phyloP scores from a whole-genome alignment of 2,888 invertebrate genomes.

The Dione juno region DNA sequence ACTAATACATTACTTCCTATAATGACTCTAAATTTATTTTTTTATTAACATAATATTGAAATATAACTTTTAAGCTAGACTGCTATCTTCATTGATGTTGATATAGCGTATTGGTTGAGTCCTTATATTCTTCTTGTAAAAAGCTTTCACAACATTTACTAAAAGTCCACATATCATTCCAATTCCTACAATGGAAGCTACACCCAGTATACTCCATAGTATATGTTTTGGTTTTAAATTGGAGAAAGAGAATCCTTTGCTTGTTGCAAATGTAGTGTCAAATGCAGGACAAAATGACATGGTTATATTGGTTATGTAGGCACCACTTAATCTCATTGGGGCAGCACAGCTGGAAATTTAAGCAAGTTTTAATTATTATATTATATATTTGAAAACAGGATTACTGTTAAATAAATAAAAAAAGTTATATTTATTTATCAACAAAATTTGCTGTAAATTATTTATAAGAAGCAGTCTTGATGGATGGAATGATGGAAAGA shows the following conservation, averaged over 20 bases:
- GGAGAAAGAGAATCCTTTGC: constrained; percentile 60
- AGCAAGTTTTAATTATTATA: no score
- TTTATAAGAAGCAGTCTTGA: no score
- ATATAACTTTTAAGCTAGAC: constrained; percentile 61
- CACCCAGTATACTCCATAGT: constrained; percentile 75
- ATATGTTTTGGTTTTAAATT: constrained; percentile 73
- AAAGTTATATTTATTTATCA: neutral
- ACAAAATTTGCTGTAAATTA: neutral
- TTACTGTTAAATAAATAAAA: neutral
- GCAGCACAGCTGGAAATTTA: constrained; percentile 61
- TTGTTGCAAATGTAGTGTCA: constrained; percentile 62
- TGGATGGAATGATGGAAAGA: neutral
- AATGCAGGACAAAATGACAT: constrained; percentile 70
- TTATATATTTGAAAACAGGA: neutral
- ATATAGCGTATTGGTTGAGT: constrained; percentile 71
- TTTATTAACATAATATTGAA: constrained; percentile 34
- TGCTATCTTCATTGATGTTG: constrained; percentile 66
- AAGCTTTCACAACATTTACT: constrained; percentile 64
- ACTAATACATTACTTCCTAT: constrained; percentile 36
- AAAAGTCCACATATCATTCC: constrained; percentile 73
- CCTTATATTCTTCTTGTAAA: constrained; percentile 67
- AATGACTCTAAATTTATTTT: constrained; percentile 29
- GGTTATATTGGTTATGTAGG: constrained; percentile 71
- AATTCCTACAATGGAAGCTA: constrained; percentile 64
- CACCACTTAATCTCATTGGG: constrained; percentile 72